Evolutionary conservation across 2,113 vertebrate species (phyloP).

Genomic region (Sprattus sprattus): DNA sequence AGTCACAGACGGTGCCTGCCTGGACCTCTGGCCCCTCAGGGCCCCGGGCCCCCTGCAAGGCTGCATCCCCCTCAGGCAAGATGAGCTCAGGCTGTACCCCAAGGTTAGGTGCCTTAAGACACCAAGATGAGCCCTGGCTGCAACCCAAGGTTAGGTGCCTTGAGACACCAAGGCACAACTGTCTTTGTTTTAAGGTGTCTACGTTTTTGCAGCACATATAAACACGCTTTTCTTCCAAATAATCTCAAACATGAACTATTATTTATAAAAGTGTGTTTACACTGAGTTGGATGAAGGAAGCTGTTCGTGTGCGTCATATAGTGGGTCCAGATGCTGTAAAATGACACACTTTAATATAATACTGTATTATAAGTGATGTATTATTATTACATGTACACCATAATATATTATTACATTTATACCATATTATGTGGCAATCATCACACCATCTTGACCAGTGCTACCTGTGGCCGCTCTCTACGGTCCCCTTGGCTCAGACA

Average conservation of each 20-base stretch:
- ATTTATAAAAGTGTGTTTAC: background rate
- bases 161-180: background rate
- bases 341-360: too few species aligned
- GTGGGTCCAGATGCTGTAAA: too few species aligned
- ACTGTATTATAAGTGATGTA: too few species aligned
- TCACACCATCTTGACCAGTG: background rate
- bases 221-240: too few species aligned
- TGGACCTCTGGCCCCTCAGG: constrained; percentile 19
- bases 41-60: background rate
- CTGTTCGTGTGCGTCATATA: too few species aligned
- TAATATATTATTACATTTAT: too few species aligned
- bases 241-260: background rate
- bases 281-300: background rate
- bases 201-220: background rate
- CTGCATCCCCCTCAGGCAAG: background rate
- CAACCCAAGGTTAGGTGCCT: background rate
- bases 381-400: too few species aligned
- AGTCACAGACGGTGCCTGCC: constrained; percentile 27
- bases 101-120: background rate
- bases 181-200: background rate
- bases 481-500: constrained; percentile 21
- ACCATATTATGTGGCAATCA: background rate
- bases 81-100: background rate
- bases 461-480: background rate
- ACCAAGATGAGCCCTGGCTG: too few species aligned